Evolutionary conservation across 2,113 vertebrate species (phyloP), one percentile per base, ranked within the genome.

Genomic region (Dipodomys ordii): DNA sequence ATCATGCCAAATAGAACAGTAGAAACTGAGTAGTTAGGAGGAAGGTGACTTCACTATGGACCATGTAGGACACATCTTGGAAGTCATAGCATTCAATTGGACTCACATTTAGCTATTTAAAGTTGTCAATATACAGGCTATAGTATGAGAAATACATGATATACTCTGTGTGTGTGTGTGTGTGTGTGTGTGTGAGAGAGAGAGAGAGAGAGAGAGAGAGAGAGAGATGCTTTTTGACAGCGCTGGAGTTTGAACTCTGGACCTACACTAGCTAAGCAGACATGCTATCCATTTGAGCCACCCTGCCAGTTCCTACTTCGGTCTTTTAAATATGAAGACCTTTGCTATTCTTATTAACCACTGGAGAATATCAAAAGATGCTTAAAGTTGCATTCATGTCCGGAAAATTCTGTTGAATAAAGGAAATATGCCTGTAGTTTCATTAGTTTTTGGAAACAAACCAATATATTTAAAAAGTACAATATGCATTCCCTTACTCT

Each of bases 1-100:
- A 67, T 91, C 67, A 68, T 88, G 86, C 64, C 35, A 84, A 65
- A 93, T 83, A 79, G 83, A 44, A 69, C 53, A 44, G 46, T 84
- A 11, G 49, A 49, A 88, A 19, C 4, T 84, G 79, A 87, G 65
- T 62, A 53, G 20, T 62, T 49, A 77, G 3, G 30, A 35, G 1
- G 72, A 74, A 28, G 25, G 60, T 19, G 35, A 53, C 30, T n/a
- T 81, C 49, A 73, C 68, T 86, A 11, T 13, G 27, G 49, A n/a
- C 46, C 30, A 67, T 32, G 3, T 35, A 69, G 32, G 32, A 49
- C 76, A 49, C 76, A 79, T 39, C 78, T 68, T 27, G 0, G 23
- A 79, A 69, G 35, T 84, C 15, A 35, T 44, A 46, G 28, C 20
- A 77, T 32, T 78, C 23, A 49, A 53, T 12, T 30, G 35, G 20